Evolutionary conservation across 1,140 invertebrate genomes (phyloP).

Genomic region (Phocides pigmalion): DNA sequence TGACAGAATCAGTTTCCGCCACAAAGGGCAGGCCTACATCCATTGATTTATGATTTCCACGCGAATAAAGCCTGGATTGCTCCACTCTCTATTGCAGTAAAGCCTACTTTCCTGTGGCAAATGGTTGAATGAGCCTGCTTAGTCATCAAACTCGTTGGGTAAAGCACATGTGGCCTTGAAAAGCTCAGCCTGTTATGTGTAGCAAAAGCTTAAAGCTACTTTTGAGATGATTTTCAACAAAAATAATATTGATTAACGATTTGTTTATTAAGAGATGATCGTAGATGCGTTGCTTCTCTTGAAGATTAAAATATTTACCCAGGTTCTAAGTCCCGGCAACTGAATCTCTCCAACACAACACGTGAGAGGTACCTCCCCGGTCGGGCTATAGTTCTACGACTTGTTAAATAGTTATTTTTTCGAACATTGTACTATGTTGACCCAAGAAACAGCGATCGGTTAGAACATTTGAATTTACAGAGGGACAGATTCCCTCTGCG

Average conservation of each 20-base stretch:
- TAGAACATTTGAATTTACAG: too few relatives aligned
- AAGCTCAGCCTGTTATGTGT: background rate
- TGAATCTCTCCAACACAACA: too few relatives aligned
- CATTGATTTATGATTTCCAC: constrained; percentile 71
- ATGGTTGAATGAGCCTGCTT: constrained; percentile 50
- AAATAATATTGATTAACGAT: background rate
- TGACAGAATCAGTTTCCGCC: constrained; percentile 71
- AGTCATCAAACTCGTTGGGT: constrained; percentile 48
- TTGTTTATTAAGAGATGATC: background rate
- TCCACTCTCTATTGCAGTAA: constrained; percentile 2
- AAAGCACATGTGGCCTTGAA: constrained; percentile 9
- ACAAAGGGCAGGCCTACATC: constrained; percentile 55
- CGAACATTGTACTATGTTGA: too few relatives aligned
- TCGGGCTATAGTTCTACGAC: too few relatives aligned
- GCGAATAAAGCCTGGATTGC: constrained; percentile 62
- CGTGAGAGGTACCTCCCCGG: too few relatives aligned
- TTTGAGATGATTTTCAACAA: constrained; percentile 11
- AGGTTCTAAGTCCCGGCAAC: too few relatives aligned
- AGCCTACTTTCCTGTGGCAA: constrained; percentile 12
- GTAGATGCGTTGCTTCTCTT: too few relatives aligned
- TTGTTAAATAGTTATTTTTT: too few relatives aligned
- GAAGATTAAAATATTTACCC: too few relatives aligned
- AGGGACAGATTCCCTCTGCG: too few relatives aligned
- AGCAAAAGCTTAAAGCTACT: background rate
- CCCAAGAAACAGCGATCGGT: too few relatives aligned